Base-by-base conservation (phyloP, 1,140 invertebrate species). In the Lutraria rhynchaena region DNA sequence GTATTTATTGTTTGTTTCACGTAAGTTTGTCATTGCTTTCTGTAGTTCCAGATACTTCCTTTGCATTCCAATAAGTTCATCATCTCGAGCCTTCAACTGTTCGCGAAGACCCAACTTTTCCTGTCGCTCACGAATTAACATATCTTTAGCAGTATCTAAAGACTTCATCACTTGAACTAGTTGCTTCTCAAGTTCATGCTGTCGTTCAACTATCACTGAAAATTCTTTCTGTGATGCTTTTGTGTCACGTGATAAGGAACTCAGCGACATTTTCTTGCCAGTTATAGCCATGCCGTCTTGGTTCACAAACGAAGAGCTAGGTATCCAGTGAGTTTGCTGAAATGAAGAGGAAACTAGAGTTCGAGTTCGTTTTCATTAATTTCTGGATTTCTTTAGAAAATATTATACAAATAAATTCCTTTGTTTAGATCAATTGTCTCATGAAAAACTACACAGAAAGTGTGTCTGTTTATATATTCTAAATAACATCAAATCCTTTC, bases 1-100 rank as follows among this genome's bases (percentile, higher is more conserved):
- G 41, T 82, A 87, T 61, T 83, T 83, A 76, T 87, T 87, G 44
- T 87, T 87, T 17, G 86, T 85, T 35, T 87, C 86, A 44, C 83
- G 75, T n/a, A 87, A 60, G 51, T 73, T 85, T 2, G 81, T 69
- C 82, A 87, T 85, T n/a, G 83, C 83, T 44, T 87, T 87, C 51
- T 87, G 86, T 44, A 87, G 65, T 35, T 87, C 86, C 37, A 83
- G 51, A 41, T 87, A 87, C 67, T 84, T 87, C 33, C 83, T 71
- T 46, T 85, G 82, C 82, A 87, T 81, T 55, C 80, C 83, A 22
- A 77, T 80, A 33, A 87, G 41, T 49, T 87, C 86, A 11, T 83
- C 82, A 24, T 85, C 82, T 4, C 78, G 77, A 9, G 44, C 29
- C 44, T 71, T 71, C 2, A 87, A 57, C 46, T 87, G 83, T 58